A percentile compares a stretch with the other conserved stretches of the same genome.
Conservation (phyloP, 2,113 vertebrate species). For the Sinosuthora webbiana region DNA sequence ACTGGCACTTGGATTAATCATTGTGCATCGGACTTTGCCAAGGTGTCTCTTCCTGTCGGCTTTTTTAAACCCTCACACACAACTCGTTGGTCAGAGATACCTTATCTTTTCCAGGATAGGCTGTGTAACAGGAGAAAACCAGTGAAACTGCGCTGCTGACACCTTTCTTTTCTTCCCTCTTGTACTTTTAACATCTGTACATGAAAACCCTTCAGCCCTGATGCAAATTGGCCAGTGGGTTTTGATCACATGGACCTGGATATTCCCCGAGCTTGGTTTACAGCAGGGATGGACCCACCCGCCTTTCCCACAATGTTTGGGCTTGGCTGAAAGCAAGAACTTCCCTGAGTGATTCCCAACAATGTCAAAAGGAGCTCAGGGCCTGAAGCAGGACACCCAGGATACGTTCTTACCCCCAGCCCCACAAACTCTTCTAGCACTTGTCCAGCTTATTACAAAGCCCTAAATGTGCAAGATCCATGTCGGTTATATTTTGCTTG, state of each 20-base stretch:
- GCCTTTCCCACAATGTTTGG: neutral
- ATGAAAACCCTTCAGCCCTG: neutral
- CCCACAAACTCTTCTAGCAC: neutral
- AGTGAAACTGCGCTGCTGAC: neutral
- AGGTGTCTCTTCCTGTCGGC: accelerated
- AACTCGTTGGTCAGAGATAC: neutral
- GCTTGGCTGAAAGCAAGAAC: neutral
- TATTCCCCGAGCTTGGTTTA: neutral
- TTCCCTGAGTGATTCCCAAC: neutral
- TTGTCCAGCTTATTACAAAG: neutral
- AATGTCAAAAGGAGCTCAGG: neutral
- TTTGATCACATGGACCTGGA: neutral
- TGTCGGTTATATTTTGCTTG: neutral
- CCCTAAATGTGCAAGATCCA: neutral
- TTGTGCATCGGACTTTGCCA: neutral
- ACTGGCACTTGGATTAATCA: neutral
- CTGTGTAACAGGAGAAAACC: neutral
- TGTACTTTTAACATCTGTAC: neutral
- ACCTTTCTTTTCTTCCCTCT: neutral
- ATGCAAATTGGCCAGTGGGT: neutral
- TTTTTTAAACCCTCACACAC: neutral
- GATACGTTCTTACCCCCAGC: accelerated
- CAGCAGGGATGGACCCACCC: neutral
- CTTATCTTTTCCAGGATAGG: neutral
- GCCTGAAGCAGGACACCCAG: neutral